phyloP scores from a whole-genome alignment of 2,797 vertebrate species.

The Antennarius maculatus region DNA sequence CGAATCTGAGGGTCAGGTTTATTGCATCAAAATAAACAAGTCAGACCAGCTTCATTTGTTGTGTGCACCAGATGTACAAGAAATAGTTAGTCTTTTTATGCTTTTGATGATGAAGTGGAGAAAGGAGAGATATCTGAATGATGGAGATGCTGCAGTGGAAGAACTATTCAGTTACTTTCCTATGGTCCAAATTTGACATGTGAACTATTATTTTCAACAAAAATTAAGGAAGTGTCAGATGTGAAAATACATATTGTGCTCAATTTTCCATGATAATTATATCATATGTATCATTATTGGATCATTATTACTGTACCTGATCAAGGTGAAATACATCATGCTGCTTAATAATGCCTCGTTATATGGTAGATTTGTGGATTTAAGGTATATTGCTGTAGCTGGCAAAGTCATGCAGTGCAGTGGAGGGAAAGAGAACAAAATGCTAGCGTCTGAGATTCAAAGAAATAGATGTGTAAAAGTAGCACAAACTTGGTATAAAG shows the following conservation, averaged over 20 bases:
- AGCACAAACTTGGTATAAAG: background rate
- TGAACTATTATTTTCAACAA: background rate
- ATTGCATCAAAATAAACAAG: constrained; percentile 75
- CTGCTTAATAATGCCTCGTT: background rate
- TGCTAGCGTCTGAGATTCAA: background rate
- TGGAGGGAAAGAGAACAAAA: background rate
- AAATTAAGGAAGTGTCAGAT: background rate
- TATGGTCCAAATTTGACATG: background rate
- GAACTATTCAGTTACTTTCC: background rate
- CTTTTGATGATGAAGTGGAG: constrained; percentile 41
- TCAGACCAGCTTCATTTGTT: constrained; percentile 63
- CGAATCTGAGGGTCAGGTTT: constrained; percentile 69
- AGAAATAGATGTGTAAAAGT: background rate
- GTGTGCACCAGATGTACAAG: constrained; percentile 55
- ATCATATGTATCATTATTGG: background rate
- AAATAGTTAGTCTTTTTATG: constrained; percentile 30
- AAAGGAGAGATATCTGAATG: constrained; percentile 13
- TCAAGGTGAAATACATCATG: background rate
- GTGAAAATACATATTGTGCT: background rate
- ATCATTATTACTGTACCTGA: background rate
- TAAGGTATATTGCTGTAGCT: background rate
- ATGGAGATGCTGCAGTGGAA: constrained; percentile 6
- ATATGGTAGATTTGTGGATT: background rate
- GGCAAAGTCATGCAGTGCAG: background rate
- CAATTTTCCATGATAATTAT: background rate